Evolutionary conservation across 2,797 vertebrate species (phyloP).

Genomic region (Onychomys leucogaster): DNA sequence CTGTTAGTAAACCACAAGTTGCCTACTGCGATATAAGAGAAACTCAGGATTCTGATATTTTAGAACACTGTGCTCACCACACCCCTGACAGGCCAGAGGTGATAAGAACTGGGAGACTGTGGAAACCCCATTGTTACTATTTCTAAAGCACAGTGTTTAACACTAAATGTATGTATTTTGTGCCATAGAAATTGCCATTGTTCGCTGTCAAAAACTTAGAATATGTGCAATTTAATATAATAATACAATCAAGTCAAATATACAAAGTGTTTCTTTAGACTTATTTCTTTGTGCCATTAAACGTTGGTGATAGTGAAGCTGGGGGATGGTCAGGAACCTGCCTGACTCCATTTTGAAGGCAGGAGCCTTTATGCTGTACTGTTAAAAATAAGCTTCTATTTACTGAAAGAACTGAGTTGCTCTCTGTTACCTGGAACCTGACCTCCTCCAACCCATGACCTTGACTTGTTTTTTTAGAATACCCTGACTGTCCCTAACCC

Average conservation of each 20-base stretch:
- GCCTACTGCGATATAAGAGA: slow-evolving; percentile 12
- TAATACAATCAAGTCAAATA: background rate
- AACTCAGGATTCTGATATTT: background rate
- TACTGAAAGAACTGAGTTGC: too few relatives aligned
- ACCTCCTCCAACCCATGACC: too few relatives aligned
- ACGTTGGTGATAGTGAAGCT: background rate
- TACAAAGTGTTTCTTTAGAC: slow-evolving; percentile 8
- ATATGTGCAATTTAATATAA: background rate
- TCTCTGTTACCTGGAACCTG: too few relatives aligned
- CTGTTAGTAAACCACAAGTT: slow-evolving; percentile 20
- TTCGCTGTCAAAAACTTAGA: slow-evolving; percentile 1
- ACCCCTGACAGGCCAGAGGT: slow-evolving; percentile 13
- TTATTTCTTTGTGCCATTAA: slow-evolving; percentile 51
- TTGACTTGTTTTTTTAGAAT: too few relatives aligned
- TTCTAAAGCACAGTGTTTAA: slow-evolving; percentile 25
- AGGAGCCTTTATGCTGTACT: too few relatives aligned
- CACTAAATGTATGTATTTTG: slow-evolving; percentile 22
- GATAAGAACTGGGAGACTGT: slow-evolving; percentile 12
- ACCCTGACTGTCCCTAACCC: too few relatives aligned
- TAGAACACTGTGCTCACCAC: background rate
- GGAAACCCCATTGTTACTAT: background rate
- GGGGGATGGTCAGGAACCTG: too few relatives aligned
- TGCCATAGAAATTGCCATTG: slow-evolving; percentile 15
- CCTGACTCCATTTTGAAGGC: too few relatives aligned
- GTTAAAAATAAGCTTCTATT: too few relatives aligned